Conservation (phyloP, 2,888 invertebrate genomes). For the Actias luna region DNA sequence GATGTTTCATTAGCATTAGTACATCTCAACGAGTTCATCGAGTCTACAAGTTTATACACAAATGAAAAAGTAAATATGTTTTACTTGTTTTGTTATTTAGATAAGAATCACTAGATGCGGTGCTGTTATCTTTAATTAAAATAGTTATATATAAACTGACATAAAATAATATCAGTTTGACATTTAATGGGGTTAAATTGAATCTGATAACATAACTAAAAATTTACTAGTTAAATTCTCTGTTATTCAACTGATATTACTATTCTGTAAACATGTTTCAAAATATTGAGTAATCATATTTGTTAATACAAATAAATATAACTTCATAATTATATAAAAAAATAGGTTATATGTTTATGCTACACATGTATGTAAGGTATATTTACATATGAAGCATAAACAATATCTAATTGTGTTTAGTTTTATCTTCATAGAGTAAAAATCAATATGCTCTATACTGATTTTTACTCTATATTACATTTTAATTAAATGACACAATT, state of each 20-base stretch:
- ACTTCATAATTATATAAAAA: no score
- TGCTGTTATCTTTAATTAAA: constrained; percentile 38
- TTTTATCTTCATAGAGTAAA: no score
- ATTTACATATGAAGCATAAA: no score
- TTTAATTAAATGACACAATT: no score
- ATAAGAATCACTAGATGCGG: constrained; percentile 52
- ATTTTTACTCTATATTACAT: no score
- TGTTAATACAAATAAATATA: neutral
- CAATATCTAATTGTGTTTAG: no score
- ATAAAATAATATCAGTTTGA: neutral
- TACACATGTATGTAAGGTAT: no score
- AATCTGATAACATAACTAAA: neutral
- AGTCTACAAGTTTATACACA: constrained; percentile 18
- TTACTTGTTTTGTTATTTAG: constrained; percentile 57
- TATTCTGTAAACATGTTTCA: neutral
- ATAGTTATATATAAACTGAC: constrained; percentile 5
- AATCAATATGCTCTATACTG: no score
- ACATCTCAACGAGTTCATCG: constrained; percentile 17
- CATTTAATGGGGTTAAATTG: neutral
- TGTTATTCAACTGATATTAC: neutral
- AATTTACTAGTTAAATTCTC: neutral
- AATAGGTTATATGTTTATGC: no score
- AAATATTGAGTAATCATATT: neutral
- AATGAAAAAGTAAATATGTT: constrained; percentile 72
- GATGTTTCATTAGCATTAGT: constrained; percentile 38